These are phyloP conservation scores for Drosophila athabasca DNA, from an alignment of 1,140 invertebrate genomes.

Conservation along the genomic window DNA sequence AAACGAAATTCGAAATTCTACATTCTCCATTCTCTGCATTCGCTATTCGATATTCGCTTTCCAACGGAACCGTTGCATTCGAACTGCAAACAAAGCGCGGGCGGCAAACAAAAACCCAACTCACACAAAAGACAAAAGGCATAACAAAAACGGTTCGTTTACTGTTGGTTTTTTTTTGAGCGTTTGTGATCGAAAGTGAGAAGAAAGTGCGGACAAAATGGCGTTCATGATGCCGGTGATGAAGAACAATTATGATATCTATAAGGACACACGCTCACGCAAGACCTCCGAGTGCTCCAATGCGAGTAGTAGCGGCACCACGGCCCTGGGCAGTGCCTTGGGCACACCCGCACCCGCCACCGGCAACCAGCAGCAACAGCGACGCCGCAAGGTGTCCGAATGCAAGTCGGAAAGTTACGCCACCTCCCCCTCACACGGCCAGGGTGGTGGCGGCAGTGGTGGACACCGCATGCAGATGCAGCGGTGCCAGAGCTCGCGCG, in stretches of 20 bases:
- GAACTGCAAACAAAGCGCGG: slow-evolving; percentile 17
- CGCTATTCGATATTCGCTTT: too few species aligned
- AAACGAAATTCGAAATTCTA: slow-evolving; percentile 2
- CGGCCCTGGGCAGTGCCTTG: slow-evolving; percentile 77
- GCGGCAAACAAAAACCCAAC: slow-evolving; percentile 22
- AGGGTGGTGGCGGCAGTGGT: slow-evolving; percentile 85
- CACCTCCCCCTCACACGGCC: slow-evolving; percentile 88
- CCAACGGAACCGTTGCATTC: too few species aligned
- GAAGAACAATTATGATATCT: slow-evolving; percentile 96
- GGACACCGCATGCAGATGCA: slow-evolving; percentile 85
- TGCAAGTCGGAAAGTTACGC: slow-evolving; percentile 91
- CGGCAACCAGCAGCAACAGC: slow-evolving; percentile 66
- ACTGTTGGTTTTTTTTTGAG: slow-evolving; percentile 33
- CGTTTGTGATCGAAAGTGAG: slow-evolving; percentile 14
- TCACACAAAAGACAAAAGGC: slow-evolving; percentile 4
- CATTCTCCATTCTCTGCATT: too few species aligned
- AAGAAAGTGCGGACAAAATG: slow-evolving; percentile 85
- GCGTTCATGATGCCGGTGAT: slow-evolving; percentile 97
- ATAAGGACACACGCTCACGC: slow-evolving; percentile 90
- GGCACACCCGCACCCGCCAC: slow-evolving; percentile 71
- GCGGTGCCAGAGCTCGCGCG: slow-evolving; percentile 68
- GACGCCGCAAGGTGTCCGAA: slow-evolving; percentile 91
- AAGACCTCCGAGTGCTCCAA: slow-evolving; percentile 89
- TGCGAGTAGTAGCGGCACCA: slow-evolving; percentile 52
- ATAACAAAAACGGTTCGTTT: slow-evolving; percentile 10